Base-by-base conservation (phyloP, 2,888 invertebrate genomes). In the Apodemia duryi region DNA sequence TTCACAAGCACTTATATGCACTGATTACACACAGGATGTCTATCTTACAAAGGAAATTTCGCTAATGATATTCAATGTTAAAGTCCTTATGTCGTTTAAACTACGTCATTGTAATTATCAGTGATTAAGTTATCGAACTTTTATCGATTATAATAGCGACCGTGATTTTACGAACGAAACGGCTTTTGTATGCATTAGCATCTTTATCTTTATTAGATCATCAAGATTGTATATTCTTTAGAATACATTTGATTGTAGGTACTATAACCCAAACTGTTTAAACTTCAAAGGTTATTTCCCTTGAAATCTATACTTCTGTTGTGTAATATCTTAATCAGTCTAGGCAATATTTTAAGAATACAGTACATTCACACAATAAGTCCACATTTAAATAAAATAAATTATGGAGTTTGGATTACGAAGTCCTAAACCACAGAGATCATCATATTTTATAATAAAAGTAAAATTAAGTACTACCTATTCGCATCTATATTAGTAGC, bases 91-190 rank as follows among this genome's bases (percentile, higher is more conserved):
- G 73, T 74, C 76, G 66, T 62, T 54, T 54, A 28, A 3, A 28
- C 63, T 68, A 66, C 74, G 75, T 76, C 75, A 74, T 67, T 64
- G 69, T 63, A 66, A 69, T 75, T 74, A 75, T 76, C 76, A 64
- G 60, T 65, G 71, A 72, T 73, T 73, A 69, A 64, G 69, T 70
- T 70, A 67, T 67, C 63, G 61, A 68, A 49, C 67, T 61, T 62
- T 65, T 71, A 76, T 75, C 71, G 70, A 65, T 65, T 61, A 71
- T 74, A 43, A 43, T 71, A 68, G 66, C 69, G 74, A 71, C 72
- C 73, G 76, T 75, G 75, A 78, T 77, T 76, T 76, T 64, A 63
- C n/a, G n/a, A 71, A 72, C 69, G 70, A 74, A 75, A 72, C 74
- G 72, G 69, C 71, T 66, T 68, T 71, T 69, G 62, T 57, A 43